Evolutionary conservation across 2,888 invertebrate genomes (phyloP).

Genomic region (Gari tellinella): DNA sequence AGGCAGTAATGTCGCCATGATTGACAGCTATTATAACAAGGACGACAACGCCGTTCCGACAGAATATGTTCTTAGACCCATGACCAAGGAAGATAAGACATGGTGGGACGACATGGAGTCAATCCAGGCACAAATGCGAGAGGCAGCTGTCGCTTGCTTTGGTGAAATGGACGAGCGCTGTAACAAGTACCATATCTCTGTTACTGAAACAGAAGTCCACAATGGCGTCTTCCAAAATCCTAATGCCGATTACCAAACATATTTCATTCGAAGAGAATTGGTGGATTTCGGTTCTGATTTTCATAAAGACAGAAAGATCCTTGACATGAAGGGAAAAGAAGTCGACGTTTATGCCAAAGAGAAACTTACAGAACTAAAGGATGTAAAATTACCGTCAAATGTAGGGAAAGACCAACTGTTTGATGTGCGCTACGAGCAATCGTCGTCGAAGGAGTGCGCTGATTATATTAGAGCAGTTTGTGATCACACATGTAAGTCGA

Average conservation of each 20-base stretch:
- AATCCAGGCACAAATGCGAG: constrained; percentile 37
- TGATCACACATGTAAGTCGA: constrained; percentile 41
- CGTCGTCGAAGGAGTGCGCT: constrained; percentile 5
- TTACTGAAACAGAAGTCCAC: constrained; percentile 55
- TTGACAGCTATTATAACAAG: constrained; percentile 73
- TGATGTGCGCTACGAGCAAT: constrained; percentile 29
- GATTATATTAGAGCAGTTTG: constrained; percentile 34
- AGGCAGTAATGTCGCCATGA: constrained; percentile 60
- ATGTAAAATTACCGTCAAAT: constrained; percentile 25
- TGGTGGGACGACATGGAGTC: constrained; percentile 49
- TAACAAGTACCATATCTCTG: constrained; percentile 53
- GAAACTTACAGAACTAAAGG: constrained; percentile 36
- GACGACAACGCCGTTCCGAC: constrained; percentile 77
- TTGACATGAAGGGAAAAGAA: constrained; percentile 32
- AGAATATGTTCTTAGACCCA: constrained; percentile 72
- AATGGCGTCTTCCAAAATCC: constrained; percentile 44
- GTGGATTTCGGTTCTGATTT: constrained; percentile 27
- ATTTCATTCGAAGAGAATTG: constrained; percentile 40
- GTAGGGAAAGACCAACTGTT: constrained; percentile 14
- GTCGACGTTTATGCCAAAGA: constrained; percentile 45
- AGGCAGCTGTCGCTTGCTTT: constrained; percentile 43
- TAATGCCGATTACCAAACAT: constrained; percentile 19
- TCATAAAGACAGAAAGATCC: constrained; percentile 46
- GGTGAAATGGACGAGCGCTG: constrained; percentile 26
- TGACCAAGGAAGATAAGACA: constrained; percentile 18